Evolutionary conservation across 2,113 vertebrate species (phyloP).

Genomic region (Rhineura floridana): DNA sequence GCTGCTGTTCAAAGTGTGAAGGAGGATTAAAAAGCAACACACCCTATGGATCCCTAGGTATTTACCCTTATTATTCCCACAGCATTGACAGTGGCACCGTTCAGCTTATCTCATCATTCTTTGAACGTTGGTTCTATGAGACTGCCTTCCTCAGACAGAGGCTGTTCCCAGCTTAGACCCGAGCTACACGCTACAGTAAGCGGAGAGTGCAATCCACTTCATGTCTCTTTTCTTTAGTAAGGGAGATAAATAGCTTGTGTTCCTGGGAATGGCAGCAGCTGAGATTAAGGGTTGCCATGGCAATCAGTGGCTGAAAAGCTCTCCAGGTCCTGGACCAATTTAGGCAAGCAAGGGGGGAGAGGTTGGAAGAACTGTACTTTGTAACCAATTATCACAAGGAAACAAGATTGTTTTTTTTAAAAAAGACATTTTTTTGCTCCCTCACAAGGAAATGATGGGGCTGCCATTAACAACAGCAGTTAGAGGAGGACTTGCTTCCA

Average conservation of each 20-base stretch:
- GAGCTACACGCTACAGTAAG: background rate
- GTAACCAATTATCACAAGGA: background rate
- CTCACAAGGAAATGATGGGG: background rate
- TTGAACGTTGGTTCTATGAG: background rate
- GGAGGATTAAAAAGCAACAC: no score
- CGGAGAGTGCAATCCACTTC: background rate
- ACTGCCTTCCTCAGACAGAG: background rate
- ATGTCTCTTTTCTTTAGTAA: background rate
- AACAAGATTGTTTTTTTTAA: background rate
- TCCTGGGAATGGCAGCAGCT: background rate
- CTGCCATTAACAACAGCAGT: background rate
- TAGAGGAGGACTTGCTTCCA: background rate
- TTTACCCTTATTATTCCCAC: background rate
- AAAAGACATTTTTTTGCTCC: background rate
- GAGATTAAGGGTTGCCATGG: constrained; percentile 14
- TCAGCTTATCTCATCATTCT: background rate
- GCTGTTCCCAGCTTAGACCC: background rate
- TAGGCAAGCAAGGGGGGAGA: background rate
- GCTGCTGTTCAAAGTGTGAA: background rate
- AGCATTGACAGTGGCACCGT: background rate
- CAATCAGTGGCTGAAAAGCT: background rate
- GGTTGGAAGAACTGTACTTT: background rate
- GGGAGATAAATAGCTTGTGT: background rate
- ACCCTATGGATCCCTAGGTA: background rate
- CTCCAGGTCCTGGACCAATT: constrained; percentile 5